Conservation (phyloP, 2,797 vertebrate species). For the Microhierax caerulescens region DNA sequence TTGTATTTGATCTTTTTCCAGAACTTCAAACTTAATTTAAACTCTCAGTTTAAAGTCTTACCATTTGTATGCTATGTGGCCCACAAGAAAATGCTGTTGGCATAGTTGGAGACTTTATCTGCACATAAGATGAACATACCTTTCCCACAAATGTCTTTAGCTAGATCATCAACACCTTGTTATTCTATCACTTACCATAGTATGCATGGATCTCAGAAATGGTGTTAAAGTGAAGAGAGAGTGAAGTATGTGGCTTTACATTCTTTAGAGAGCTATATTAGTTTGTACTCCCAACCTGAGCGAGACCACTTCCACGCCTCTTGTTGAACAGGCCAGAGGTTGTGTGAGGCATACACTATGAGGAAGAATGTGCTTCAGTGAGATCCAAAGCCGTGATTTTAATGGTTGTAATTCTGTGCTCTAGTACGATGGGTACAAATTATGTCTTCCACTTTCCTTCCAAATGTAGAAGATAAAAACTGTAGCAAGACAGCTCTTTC, state of each 20-base stretch:
- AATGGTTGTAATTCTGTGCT: not conserved
- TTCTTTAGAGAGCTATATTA: constrained; percentile 23
- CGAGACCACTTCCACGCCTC: not conserved
- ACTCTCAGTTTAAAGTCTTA: not conserved
- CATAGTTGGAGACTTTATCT: not conserved
- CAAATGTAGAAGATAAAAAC: not conserved
- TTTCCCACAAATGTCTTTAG: constrained; percentile 26
- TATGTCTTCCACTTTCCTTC: not conserved
- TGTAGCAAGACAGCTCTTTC: not conserved
- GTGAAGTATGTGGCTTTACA: constrained; percentile 6
- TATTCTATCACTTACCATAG: not conserved
- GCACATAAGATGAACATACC: not conserved
- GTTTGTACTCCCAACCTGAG: not conserved
- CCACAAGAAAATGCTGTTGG: not conserved
- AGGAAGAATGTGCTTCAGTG: not conserved
- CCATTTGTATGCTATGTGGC: not conserved
- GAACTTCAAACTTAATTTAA: constrained; percentile 4
- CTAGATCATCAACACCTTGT: constrained; percentile 38
- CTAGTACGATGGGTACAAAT: not conserved
- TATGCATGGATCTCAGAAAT: not conserved
- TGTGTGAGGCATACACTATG: not conserved
- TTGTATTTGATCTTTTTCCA: constrained; percentile 23
- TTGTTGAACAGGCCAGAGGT: not conserved
- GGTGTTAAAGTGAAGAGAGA: constrained; percentile 29
- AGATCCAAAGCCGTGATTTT: not conserved